A percentile compares a stretch with the other conserved stretches of the same genome.
phyloP scores from a whole-genome alignment of 2,113 vertebrate genomes.

The Microtus richardsoni region DNA sequence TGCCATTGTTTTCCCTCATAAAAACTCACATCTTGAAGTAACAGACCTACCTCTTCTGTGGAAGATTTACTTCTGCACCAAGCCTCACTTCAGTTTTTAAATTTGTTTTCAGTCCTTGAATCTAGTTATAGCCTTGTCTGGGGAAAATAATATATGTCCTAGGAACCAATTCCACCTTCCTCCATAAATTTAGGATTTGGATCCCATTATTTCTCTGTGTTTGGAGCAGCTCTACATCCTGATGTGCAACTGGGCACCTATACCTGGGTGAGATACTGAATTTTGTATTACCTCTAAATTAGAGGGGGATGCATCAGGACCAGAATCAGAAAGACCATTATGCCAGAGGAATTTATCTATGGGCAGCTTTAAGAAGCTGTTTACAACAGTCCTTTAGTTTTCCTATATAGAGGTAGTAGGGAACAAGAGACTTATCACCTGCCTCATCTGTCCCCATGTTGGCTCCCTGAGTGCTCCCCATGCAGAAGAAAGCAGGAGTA shows the following conservation, averaged over 20 bases:
- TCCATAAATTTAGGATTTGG: slow-evolving; percentile 30
- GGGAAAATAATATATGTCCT: slow-evolving; percentile 37
- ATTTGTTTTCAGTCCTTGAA: slow-evolving; percentile 41
- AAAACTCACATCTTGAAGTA: not conserved
- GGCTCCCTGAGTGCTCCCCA: not conserved
- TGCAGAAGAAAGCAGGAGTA: not conserved
- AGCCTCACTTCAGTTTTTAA: not conserved
- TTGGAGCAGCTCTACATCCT: not conserved
- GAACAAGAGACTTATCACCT: not conserved
- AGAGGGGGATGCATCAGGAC: not conserved
- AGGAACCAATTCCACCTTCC: not conserved
- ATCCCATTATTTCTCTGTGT: not conserved
- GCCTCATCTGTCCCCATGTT: not conserved
- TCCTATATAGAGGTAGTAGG: not conserved
- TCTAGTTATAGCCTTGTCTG: not conserved
- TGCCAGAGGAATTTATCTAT: not conserved
- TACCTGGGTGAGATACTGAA: slow-evolving; percentile 16
- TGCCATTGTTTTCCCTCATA: not conserved
- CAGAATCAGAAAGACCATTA: not conserved
- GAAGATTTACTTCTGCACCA: slow-evolving; percentile 12
- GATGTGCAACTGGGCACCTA: not conserved
- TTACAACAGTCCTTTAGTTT: not conserved
- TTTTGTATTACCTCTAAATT: not conserved
- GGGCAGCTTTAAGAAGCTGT: not conserved
- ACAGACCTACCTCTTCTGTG: not conserved